A percentile compares a stretch with the other conserved stretches of the same genome.
Evolutionary conservation across 92 coral and sea anemone species (phyloP).

Genomic region (Hydrozoanthus gracilis): DNA sequence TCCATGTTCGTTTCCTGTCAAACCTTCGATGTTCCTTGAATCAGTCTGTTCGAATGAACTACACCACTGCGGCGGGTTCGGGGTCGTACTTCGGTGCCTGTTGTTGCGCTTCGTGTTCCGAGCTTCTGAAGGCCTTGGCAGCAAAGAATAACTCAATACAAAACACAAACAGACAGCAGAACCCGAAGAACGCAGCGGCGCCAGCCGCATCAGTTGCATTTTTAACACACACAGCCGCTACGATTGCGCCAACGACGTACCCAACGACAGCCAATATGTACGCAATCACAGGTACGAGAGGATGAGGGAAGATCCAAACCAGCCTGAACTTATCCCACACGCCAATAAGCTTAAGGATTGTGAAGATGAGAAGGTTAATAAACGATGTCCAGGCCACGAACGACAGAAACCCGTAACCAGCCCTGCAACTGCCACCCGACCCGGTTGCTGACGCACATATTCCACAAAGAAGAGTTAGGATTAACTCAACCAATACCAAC

Average conservation of each 20-base stretch:
- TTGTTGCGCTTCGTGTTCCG: conserved; percentile 71
- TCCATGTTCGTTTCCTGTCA: background rate
- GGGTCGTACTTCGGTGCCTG: conserved; percentile 58
- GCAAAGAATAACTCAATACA: conserved; percentile 76
- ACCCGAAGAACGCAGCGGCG: conserved; percentile 87
- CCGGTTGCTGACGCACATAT: conserved; percentile 42
- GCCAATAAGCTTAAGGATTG: conserved; percentile 85
- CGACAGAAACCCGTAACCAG: conserved; percentile 60
- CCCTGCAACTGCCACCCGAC: background rate
- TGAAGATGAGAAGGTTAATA: conserved; percentile 76
- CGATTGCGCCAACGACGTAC: conserved; percentile 69
- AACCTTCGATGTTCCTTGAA: background rate
- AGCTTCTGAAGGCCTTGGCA: conserved; percentile 66
- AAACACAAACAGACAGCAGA: conserved; percentile 71
- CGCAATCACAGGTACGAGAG: conserved; percentile 61
- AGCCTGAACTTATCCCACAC: conserved; percentile 82
- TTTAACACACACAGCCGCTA: conserved; percentile 67
- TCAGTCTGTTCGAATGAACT: background rate
- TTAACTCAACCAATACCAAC: conserved; percentile 63
- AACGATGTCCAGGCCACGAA: conserved; percentile 95
- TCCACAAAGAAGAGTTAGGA: conserved; percentile 73
- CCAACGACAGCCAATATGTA: conserved; percentile 76
- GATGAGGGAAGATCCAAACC: conserved; percentile 83
- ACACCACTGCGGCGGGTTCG: conserved; percentile 34
- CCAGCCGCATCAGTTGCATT: conserved; percentile 56